Base-by-base conservation (phyloP, 2,888 invertebrate genomes). In the Drosophila birchii region DNA sequence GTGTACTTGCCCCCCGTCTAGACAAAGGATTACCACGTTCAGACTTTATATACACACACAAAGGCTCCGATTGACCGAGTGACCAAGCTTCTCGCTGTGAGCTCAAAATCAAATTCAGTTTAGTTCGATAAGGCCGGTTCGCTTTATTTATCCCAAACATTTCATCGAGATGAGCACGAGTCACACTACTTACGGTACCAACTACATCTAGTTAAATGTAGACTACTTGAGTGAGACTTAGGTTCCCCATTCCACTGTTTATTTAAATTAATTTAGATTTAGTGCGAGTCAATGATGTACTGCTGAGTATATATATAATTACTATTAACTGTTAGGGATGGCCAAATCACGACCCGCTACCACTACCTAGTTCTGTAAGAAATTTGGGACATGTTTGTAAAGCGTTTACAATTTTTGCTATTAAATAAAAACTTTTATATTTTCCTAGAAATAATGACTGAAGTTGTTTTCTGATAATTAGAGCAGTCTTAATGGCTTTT, bases 371-470 rank as follows among this genome's bases (percentile, higher is more conserved):
- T 61, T 64, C 62, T 59, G 51, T 58, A 34, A 72, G 49, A 57
- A 39, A 59, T 71, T 69, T 63, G 59, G 86, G 74, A 84, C 68
- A 74, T 78, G 71, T 79, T 74, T 83, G 76, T 80, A 75, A 86
- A 75, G 69, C 66, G 75, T 80, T 77, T 71, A 81, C 59, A 67
- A 56, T 38, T 74, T 76, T 78, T 84, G 57, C 84, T 81, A 84
- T 80, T 78, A 43, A 83, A 83, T 83, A 86, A 83, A 81, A 71
- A 55, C 86, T 84, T 81, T 81, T 84, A 81, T 84, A 87, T 84
- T 84, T 84, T 84, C 85, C 75, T 87, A 87, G 80, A 86, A 79
- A 70, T 16, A 20, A 20, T 14, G 8, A 16, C n/a, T 4, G 18
- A 8, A 14, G 29, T 36, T 9, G 38, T 41, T 8, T 12, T 14